Base-by-base conservation (phyloP, 2,797 vertebrate genomes). In the Enteromius anoplus region DNA sequence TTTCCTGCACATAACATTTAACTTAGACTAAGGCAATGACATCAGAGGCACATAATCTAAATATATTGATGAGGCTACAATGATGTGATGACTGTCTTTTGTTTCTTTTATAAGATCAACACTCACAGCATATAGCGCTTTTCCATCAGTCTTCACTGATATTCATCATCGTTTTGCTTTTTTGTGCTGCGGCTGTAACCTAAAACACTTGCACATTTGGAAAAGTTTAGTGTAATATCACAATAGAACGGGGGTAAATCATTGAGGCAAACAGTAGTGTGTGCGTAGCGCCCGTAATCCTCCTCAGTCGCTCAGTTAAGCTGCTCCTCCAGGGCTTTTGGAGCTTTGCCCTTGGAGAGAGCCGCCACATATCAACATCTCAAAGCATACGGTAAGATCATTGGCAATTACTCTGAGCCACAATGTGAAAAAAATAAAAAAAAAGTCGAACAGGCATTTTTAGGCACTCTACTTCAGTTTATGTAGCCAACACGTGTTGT, bases 161-260 rank as follows among this genome's bases (percentile, higher is more conserved):
- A 92, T 89, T 90, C 89, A 93, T 93, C 92, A 92, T 90, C 86
- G 72, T 86, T 29, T 80, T 58, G 37, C 68, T 80, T 80, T 75
- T 71, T 64, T 78, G 19, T 71, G 53, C 45, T 73, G 80, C 71
- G 79, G 83, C 86, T 87, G 85, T 92, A 93, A 94, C 92, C 89
- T 90, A 88, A 92, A 94, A 92, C 93, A 93, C 88, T 86, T 86
- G 83, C 73, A 87, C 92, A 88, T 91, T 94, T 93, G 90, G 91
- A 93, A 90, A 87, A 89, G 91, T 93, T 93, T 90, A 90, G 87
- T 85, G 88, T 90, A 93, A 91, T 94, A 93, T 94, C 89, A 93
- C 92, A 93, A 93, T 91, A 90, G 89, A 85, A 62, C 19, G 5
- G 55, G 47, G 62, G 73, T 88, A 85, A 84, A 82, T 88, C 87